Conservation (phyloP, 2,888 invertebrate species). For the Ecdyonurus torrentis region DNA sequence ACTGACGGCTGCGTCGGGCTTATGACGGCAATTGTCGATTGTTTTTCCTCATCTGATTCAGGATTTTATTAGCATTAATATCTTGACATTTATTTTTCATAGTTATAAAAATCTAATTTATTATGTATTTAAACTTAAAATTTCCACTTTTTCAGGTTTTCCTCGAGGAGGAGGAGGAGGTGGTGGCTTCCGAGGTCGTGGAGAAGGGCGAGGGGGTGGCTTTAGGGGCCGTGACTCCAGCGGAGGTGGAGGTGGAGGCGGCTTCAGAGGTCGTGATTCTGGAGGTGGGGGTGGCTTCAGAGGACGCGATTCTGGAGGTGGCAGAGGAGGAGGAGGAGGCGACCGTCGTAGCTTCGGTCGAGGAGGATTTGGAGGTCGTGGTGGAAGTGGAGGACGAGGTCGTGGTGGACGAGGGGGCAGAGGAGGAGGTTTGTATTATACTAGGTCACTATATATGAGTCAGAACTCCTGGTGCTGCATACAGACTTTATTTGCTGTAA, state of each 20-base stretch:
- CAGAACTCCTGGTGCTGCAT: too few species aligned
- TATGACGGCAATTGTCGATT: too few species aligned
- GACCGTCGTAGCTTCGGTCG: conserved; percentile 3
- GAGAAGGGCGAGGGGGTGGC: conserved; percentile 4
- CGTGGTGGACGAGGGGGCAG: conserved; percentile 6
- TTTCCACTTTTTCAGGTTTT: not conserved
- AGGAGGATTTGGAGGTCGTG: conserved; percentile 3
- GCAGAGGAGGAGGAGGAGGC: not conserved
- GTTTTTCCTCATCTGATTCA: too few species aligned
- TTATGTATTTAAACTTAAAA: not conserved
- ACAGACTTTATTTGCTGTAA: too few species aligned
- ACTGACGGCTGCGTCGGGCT: too few species aligned
- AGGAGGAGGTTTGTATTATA: conserved; percentile 1
- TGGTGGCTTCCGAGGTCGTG: not conserved
- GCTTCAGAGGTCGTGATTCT: conserved; percentile 6
- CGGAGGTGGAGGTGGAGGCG: conserved; percentile 8
- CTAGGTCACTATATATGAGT: too few species aligned
- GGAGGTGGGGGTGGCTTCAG: conserved; percentile 1
- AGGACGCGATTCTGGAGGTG: not conserved
- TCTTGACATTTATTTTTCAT: too few species aligned
- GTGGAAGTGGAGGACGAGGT: conserved; percentile 4
- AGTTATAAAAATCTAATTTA: not conserved
- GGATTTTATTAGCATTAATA: too few species aligned
- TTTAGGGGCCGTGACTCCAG: conserved; percentile 4
- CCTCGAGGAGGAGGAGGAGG: conserved; percentile 6